phyloP scores from a whole-genome alignment of 2,888 invertebrate genomes.

The Trissolcus brochymenae region DNA sequence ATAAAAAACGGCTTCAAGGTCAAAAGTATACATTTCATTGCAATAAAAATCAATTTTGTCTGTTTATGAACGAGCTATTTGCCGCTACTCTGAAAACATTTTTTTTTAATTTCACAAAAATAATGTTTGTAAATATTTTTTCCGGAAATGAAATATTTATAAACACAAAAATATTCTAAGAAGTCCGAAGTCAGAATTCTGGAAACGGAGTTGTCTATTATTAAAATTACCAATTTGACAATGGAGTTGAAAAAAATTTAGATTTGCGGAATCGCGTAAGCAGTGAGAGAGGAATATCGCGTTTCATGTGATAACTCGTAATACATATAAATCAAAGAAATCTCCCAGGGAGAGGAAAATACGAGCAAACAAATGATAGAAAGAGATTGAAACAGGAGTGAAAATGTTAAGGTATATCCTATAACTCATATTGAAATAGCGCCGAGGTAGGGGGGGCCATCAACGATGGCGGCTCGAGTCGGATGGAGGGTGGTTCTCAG shows the following conservation, averaged over 20 bases:
- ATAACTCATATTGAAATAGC: slow-evolving; percentile 55
- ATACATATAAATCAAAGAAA: slow-evolving; percentile 58
- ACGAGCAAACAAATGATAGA: slow-evolving; percentile 51
- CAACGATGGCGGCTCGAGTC: slow-evolving; percentile 60
- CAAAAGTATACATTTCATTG: too few species aligned
- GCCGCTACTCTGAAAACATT: too few species aligned
- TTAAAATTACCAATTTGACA: background rate
- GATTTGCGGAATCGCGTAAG: slow-evolving; percentile 42
- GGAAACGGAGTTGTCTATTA: background rate
- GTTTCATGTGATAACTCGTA: slow-evolving; percentile 56
- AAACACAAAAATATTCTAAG: too few species aligned
- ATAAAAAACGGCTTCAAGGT: too few species aligned
- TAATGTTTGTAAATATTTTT: too few species aligned
- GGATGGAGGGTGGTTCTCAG: slow-evolving; percentile 56
- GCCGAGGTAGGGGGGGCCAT: slow-evolving; percentile 38
- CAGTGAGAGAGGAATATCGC: slow-evolving; percentile 41
- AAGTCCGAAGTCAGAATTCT: too few species aligned
- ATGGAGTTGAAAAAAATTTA: slow-evolving; percentile 36
- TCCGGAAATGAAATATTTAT: too few species aligned
- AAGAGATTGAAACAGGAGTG: slow-evolving; percentile 28
- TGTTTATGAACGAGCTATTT: too few species aligned
- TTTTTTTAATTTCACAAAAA: too few species aligned
- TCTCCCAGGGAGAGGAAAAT: slow-evolving; percentile 51
- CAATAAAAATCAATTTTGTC: too few species aligned
- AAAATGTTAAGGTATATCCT: slow-evolving; percentile 32